Percentiles rank a stretch among this genome's conserved stretches.
Conservation (phyloP, 2,888 invertebrate species). For the Pristionchus mayeri region DNA sequence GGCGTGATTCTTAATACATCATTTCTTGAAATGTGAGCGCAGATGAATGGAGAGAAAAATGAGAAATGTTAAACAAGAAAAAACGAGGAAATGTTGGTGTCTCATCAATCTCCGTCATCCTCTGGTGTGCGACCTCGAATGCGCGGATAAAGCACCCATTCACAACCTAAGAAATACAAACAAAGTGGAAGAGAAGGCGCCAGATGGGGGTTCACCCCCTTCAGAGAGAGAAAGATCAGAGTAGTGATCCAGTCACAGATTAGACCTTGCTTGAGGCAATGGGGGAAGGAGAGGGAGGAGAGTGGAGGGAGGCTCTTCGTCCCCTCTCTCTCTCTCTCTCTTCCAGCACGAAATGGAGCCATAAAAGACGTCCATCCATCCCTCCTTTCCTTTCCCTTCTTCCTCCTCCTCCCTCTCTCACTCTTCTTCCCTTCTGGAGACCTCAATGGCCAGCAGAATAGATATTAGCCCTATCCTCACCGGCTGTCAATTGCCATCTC, state of each 20-base stretch:
- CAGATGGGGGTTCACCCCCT: constrained; percentile 12
- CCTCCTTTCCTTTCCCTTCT: not conserved
- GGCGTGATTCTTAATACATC: too few species aligned
- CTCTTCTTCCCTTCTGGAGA: not conserved
- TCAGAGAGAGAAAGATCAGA: constrained; percentile 9
- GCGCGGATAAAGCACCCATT: too few species aligned
- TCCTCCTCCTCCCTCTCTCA: not conserved
- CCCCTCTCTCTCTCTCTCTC: not conserved
- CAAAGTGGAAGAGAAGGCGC: not conserved
- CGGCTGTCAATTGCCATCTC: not conserved
- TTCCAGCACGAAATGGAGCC: constrained; percentile 22
- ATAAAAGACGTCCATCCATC: constrained; percentile 40
- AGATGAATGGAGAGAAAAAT: too few species aligned
- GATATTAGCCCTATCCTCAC: not conserved
- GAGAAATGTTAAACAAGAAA: too few species aligned
- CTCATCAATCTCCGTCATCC: too few species aligned
- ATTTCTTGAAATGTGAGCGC: too few species aligned
- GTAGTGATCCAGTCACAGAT: constrained; percentile 16
- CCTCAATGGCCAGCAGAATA: not conserved
- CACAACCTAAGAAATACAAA: constrained; percentile 37
- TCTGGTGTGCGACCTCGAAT: too few species aligned
- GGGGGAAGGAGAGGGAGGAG: not conserved
- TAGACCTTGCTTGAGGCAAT: not conserved
- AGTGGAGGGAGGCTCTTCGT: not conserved
- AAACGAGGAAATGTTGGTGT: too few species aligned